Percentiles rank a stretch among this genome's conserved stretches.
Conservation (phyloP, 1,140 invertebrate genomes). For the Drosophila lacteicornis region DNA sequence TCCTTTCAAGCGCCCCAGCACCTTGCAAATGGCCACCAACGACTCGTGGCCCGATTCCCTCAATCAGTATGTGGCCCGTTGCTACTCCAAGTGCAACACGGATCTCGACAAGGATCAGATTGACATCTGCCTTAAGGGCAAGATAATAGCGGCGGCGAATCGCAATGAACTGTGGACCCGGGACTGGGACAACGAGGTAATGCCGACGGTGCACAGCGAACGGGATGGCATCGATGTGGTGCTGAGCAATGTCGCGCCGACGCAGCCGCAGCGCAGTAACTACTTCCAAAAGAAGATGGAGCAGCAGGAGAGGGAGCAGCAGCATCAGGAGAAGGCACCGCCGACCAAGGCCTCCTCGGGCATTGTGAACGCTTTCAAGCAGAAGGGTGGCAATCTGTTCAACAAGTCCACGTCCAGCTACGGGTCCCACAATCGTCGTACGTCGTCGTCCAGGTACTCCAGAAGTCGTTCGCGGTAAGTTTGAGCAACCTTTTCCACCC, state of each 20-base stretch:
- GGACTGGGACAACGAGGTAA: slow-evolving; percentile 96
- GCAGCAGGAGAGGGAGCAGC: slow-evolving; percentile 49
- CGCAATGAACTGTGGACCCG: slow-evolving; percentile 93
- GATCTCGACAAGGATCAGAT: slow-evolving; percentile 96
- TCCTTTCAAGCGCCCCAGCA: slow-evolving; percentile 70
- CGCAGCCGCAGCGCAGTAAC: slow-evolving; percentile 63
- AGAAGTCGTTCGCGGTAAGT: slow-evolving; percentile 79
- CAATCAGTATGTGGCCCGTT: slow-evolving; percentile 94
- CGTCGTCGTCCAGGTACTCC: slow-evolving; percentile 61
- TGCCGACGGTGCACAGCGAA: slow-evolving; percentile 93
- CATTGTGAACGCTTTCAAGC: slow-evolving; percentile 61
- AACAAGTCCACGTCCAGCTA: slow-evolving; percentile 51
- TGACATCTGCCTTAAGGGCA: slow-evolving; percentile 96
- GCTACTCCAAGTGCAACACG: slow-evolving; percentile 95
- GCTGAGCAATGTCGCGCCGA: slow-evolving; percentile 50
- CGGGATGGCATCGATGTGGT: slow-evolving; percentile 87
- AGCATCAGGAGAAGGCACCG: slow-evolving; percentile 13
- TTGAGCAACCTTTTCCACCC: neutral
- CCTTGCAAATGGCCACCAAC: slow-evolving; percentile 85
- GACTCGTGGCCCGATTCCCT: slow-evolving; percentile 90
- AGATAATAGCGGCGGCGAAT: slow-evolving; percentile 95
- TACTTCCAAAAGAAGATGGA: slow-evolving; percentile 70
- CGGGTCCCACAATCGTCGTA: slow-evolving; percentile 40
- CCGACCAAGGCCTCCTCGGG: slow-evolving; percentile 35
- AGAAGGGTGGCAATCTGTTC: slow-evolving; percentile 60